Base-by-base conservation (phyloP, 2,113 vertebrate species). In the Cariama cristata region DNA sequence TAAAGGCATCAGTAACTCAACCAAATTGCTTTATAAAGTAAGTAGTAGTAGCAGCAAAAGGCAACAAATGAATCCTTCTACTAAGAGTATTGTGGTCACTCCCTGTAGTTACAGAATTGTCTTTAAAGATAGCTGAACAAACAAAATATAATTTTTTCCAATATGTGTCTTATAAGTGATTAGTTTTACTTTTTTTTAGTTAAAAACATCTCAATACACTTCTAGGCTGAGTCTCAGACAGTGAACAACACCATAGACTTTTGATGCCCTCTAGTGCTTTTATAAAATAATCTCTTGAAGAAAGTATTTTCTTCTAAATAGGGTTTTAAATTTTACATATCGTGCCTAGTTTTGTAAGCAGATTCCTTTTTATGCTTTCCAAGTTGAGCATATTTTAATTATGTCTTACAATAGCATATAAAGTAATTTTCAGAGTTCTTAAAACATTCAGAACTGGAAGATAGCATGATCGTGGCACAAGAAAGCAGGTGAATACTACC, bases 261-360 rank as follows among this genome's bases (percentile, higher is more conserved):
- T 55, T 96, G 94, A 87, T 96, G 97, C 96, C 96, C 96, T 96
- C 97, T 97, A 96, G 94, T 96, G 97, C 45, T 79, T 79, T 79
- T 66, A 47, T n/a, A 85, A 73, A 47, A 67, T 35, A 64, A 64
- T 73, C 8, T 60, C 60, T 42, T 20, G 32, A 72, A 89, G 23
- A 74, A 95, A 77, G 14, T 32, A 44, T 47, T 92, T 83, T 52
- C 66, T 93, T 75, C 52, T 28, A 50, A 58, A 47, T 11, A 23
- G 7, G 63, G 17, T n/a, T 84, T 66, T 52, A 50, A 49, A 73
- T 79, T 64, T 82, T 73, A 55, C 1, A 0, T 47, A 52, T 26
- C 27, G 79, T 73, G 35, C 23, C 53, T 89, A 27, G 13, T 50
- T 74, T 86, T 86, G 52, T 44, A 72, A 95, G 49, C 11, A 81